A percentile compares a stretch with the other conserved stretches of the same genome.
Conservation (phyloP, 37 sponge, comb jelly and placozoan species). For the Mnemiopsis leidyi region DNA sequence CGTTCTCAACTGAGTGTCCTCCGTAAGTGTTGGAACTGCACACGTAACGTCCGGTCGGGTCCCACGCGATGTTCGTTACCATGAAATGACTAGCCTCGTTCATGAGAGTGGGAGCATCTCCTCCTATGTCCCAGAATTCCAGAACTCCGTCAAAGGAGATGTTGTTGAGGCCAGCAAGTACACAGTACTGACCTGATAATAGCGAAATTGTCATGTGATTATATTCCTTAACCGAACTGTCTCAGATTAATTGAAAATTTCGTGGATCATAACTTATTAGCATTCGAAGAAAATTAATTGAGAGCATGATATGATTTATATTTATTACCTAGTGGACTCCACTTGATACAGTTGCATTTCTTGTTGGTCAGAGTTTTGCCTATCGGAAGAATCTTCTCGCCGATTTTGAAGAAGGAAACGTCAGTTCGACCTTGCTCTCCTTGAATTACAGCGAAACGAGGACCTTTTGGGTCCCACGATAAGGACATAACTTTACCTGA, state of each 20-base stretch:
- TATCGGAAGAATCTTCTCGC: slow-evolving; percentile 53
- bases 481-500: slow-evolving; percentile 50
- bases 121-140: slow-evolving; percentile 86
- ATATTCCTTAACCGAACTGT: no score
- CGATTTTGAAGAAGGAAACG: slow-evolving; percentile 73
- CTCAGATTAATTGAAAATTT: no score
- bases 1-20: slow-evolving; percentile 79
- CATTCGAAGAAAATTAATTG: no score
- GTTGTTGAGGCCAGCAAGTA: slow-evolving; percentile 38
- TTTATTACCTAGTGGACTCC: slow-evolving; percentile 46
- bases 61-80: slow-evolving; percentile 93
- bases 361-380: slow-evolving; percentile 51
- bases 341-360: slow-evolving; percentile 57
- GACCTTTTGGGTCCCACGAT: slow-evolving; percentile 83
- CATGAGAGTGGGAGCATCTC: slow-evolving; percentile 72
- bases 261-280: no score
- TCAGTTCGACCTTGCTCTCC: slow-evolving; percentile 72
- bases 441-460: slow-evolving; percentile 85
- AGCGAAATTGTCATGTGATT: no score
- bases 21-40: slow-evolving; percentile 78
- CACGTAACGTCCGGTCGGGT: slow-evolving; percentile 95
- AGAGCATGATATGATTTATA: no score
- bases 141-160: slow-evolving; percentile 76
- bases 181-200: slow-evolving; percentile 40
- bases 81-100: slow-evolving; percentile 76